These are phyloP conservation scores for Pyrocoelia pectoralis DNA, from an alignment of 2,888 invertebrate species.

Conservation along the genomic window DNA sequence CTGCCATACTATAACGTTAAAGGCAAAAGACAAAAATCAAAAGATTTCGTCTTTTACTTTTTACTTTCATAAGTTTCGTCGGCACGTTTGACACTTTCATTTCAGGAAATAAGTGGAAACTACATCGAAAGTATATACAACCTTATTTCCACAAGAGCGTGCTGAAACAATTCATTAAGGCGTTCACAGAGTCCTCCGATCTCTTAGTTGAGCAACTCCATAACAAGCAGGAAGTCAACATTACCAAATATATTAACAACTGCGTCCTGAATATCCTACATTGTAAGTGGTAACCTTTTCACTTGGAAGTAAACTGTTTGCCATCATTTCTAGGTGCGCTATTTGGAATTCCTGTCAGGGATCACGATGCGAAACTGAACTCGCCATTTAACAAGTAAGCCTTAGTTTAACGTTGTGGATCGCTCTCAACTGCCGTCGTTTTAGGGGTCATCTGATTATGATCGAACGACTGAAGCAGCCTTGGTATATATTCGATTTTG, in stretches of 20 bases:
- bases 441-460: conserved; percentile 64
- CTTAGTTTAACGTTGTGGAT: background rate
- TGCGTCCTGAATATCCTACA: conserved; percentile 66
- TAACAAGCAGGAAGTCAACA: conserved; percentile 59
- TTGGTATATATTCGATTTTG: conserved; percentile 65
- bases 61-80: no score
- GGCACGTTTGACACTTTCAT: no score
- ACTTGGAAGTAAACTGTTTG: no score
- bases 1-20: no score
- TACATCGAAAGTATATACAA: conserved; percentile 65
- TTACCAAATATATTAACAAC: conserved; percentile 64
- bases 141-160: conserved; percentile 65
- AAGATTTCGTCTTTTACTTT: no score
- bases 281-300: conserved; percentile 55
- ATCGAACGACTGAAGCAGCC: conserved; percentile 63
- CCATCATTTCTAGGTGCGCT: conserved; percentile 60
- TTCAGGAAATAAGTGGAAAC: conserved; percentile 63
- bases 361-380: conserved; percentile 54
- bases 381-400: conserved; percentile 66
- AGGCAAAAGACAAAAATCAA: no score
- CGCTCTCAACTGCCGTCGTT: conserved; percentile 34
- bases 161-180: conserved; percentile 63
- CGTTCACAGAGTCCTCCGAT: conserved; percentile 63
- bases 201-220: conserved; percentile 59
- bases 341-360: conserved; percentile 61